Percentiles rank a stretch among this genome's conserved stretches.
phyloP scores from a whole-genome alignment of 2,113 vertebrate species.

The Patagioenas fasciata region DNA sequence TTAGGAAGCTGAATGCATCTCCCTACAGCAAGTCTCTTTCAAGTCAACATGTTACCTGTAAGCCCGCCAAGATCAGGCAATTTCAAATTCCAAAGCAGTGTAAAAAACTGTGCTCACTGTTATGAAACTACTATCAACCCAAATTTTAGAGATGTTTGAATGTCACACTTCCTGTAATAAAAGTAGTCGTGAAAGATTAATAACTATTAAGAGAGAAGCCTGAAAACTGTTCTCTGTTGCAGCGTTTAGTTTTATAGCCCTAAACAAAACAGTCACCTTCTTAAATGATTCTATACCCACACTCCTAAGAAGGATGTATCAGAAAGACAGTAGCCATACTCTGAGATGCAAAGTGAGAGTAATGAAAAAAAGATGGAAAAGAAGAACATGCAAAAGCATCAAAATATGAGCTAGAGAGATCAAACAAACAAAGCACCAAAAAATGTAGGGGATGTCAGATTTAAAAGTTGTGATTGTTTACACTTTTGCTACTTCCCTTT shows the following conservation, averaged over 20 bases:
- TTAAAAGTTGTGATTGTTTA: not conserved
- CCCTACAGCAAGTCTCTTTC: not conserved
- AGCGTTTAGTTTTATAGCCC: no score
- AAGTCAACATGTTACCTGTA: not conserved
- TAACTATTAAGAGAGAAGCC: not conserved
- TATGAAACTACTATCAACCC: not conserved
- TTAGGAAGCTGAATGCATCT: accelerated
- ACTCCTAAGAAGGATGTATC: not conserved
- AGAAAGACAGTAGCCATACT: not conserved
- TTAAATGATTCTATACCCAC: not conserved
- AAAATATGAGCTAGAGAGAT: not conserved
- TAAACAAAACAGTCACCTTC: not conserved
- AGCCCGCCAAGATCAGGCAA: not conserved
- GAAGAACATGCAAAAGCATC: not conserved
- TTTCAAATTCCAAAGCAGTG: not conserved
- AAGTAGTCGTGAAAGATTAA: not conserved
- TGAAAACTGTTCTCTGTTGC: not conserved
- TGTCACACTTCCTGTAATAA: not conserved
- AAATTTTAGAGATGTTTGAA: not conserved
- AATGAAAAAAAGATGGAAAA: not conserved
- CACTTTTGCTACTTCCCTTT: not conserved
- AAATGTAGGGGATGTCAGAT: not conserved
- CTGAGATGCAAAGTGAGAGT: not conserved
- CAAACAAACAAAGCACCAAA: not conserved
- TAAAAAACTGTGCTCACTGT: not conserved